Evolutionary conservation across 2,113 vertebrate species (phyloP).

Genomic region (Gorsachius goisagi): DNA sequence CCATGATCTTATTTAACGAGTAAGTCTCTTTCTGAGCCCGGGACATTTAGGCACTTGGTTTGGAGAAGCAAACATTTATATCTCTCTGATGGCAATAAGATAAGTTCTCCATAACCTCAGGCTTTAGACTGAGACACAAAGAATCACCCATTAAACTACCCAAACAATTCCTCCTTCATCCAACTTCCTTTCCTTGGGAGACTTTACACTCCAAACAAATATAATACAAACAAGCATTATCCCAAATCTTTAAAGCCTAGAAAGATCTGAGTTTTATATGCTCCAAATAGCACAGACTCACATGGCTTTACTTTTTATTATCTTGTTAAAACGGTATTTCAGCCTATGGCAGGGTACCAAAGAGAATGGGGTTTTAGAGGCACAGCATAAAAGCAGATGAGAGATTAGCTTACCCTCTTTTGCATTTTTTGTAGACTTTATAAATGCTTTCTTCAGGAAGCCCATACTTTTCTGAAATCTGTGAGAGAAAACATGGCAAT

Average conservation of each 20-base stretch:
- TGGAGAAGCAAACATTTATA: slow-evolving; percentile 19
- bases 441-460: slow-evolving; percentile 91
- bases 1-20: not conserved
- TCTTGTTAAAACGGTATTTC: slow-evolving; percentile 26
- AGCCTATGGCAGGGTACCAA: not conserved
- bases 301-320: slow-evolving; percentile 41
- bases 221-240: slow-evolving; percentile 2
- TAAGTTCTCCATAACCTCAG: slow-evolving; percentile 14
- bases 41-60: not conserved
- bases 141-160: slow-evolving; percentile 7
- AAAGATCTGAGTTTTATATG: slow-evolving; percentile 2
- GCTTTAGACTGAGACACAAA: not conserved
- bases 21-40: not conserved
- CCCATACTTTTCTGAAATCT: slow-evolving; percentile 99
- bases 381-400: not conserved
- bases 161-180: slow-evolving; percentile 16
- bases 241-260: slow-evolving; percentile 49
- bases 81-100: not conserved
- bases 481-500: slow-evolving; percentile 14
- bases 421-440: slow-evolving; percentile 99
- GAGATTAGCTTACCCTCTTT: slow-evolving; percentile 89
- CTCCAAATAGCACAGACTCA: slow-evolving; percentile 1
- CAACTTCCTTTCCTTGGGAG: not conserved
- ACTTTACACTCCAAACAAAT: slow-evolving; percentile 30
- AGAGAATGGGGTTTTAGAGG: not conserved